Conservation (phyloP, 2,797 vertebrate species). For the Hypotaenidia philippensis region DNA sequence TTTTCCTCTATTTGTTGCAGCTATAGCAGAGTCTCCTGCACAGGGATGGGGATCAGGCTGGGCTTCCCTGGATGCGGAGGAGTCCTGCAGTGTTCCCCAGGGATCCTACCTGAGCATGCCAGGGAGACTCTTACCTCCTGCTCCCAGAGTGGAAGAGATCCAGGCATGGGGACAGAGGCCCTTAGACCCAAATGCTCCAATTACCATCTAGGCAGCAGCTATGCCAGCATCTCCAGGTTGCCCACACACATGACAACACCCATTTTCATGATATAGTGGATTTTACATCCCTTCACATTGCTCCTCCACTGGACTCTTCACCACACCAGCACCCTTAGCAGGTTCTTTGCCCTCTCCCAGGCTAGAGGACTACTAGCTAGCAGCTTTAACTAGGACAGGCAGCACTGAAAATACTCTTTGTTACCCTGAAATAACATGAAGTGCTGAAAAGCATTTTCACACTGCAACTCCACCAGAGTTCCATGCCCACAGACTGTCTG, state of each 20-base stretch:
- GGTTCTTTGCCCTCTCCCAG: neutral
- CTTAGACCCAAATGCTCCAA: neutral
- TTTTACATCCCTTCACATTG: neutral
- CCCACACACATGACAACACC: neutral
- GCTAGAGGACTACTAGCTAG: neutral
- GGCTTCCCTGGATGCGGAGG: neutral
- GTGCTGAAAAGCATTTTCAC: neutral
- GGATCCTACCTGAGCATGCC: neutral
- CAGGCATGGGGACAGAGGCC: neutral
- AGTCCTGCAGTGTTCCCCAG: neutral
- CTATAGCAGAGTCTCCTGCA: slow-evolving; percentile 7
- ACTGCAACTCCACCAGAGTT: neutral
- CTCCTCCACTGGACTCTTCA: neutral
- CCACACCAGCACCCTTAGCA: neutral
- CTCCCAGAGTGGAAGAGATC: neutral
- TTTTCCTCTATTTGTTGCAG: slow-evolving; percentile 64
- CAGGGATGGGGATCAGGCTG: slow-evolving; percentile 9
- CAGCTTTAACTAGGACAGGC: neutral
- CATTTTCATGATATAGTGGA: neutral
- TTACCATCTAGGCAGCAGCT: neutral
- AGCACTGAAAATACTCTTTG: neutral
- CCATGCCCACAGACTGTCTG: neutral
- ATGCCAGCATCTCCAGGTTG: neutral
- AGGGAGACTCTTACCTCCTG: neutral
- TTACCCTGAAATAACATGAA: neutral